Evolutionary conservation across 2,888 invertebrate genomes (phyloP).

Genomic region (Erpobdella octoculata): DNA sequence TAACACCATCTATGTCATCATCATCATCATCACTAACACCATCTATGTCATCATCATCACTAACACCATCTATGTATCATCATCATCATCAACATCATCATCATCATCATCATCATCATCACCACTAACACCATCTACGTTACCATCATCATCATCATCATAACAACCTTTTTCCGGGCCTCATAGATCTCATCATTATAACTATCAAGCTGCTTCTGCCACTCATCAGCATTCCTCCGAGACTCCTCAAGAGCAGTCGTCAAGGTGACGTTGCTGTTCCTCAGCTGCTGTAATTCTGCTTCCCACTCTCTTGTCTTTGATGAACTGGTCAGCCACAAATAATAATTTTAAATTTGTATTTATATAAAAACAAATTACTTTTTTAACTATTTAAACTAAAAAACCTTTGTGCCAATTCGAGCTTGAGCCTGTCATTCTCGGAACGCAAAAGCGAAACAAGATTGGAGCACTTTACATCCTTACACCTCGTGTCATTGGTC

Average conservation of each 20-base stretch:
- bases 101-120: background rate
- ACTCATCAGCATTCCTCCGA: conserved; percentile 94
- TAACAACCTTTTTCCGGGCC: conserved; percentile 48
- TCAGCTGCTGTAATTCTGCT: conserved; percentile 85
- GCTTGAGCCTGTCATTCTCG: conserved; percentile 89
- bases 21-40: too few species aligned
- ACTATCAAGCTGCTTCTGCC: conserved; percentile 84
- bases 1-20: too few species aligned
- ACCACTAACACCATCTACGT: background rate
- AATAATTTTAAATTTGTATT: background rate
- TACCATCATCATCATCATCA: background rate
- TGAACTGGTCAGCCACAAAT: conserved; percentile 60
- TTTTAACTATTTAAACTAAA: background rate
- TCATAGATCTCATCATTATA: conserved; percentile 54
- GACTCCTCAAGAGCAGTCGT: conserved; percentile 90
- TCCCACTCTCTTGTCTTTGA: conserved; percentile 98
- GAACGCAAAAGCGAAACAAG: conserved; percentile 63
- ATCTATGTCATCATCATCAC: too few species aligned
- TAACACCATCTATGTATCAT: background rate
- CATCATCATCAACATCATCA: background rate
- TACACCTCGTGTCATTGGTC: background rate
- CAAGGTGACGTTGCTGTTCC: conserved; percentile 87
- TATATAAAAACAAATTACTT: background rate
- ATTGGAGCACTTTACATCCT: background rate
- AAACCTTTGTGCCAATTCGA: conserved; percentile 87